Conservation (phyloP, 2,888 invertebrate species). For the Sminthurinus aureus region DNA sequence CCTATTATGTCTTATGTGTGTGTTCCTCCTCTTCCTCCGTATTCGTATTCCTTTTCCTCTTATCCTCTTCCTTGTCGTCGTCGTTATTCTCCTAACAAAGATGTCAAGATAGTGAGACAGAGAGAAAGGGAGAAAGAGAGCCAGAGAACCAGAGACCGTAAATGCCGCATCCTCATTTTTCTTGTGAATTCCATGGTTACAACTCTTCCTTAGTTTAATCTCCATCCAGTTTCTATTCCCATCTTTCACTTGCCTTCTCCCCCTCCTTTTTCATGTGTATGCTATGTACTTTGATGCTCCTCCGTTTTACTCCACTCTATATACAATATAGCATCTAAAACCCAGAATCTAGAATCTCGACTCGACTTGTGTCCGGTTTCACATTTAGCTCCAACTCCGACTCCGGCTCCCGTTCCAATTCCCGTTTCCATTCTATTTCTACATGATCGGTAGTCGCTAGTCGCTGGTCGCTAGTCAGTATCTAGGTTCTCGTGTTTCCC, state of each 20-base stretch:
- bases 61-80: slow-evolving; percentile 9
- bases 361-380: neutral
- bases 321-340: too few species aligned
- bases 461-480: too few species aligned
- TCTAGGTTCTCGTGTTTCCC: too few species aligned
- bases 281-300: neutral
- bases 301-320: neutral
- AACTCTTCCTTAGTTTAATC: slow-evolving; percentile 35
- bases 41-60: too few species aligned
- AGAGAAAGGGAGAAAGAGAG: neutral
- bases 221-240: slow-evolving; percentile 10
- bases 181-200: slow-evolving; percentile 30
- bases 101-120: slow-evolving; percentile 30
- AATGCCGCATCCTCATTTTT: slow-evolving; percentile 37
- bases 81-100: slow-evolving; percentile 26
- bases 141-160: slow-evolving; percentile 18
- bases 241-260: neutral
- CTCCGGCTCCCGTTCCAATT: neutral
- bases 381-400: neutral
- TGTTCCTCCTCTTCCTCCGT: neutral
- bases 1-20: neutral
- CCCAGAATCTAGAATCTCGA: too few species aligned
- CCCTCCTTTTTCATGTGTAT: neutral
- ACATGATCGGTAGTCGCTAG: too few species aligned
- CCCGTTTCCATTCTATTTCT: neutral